Conservation (phyloP, 2,113 vertebrate genomes). For the Caranx ignobilis region DNA sequence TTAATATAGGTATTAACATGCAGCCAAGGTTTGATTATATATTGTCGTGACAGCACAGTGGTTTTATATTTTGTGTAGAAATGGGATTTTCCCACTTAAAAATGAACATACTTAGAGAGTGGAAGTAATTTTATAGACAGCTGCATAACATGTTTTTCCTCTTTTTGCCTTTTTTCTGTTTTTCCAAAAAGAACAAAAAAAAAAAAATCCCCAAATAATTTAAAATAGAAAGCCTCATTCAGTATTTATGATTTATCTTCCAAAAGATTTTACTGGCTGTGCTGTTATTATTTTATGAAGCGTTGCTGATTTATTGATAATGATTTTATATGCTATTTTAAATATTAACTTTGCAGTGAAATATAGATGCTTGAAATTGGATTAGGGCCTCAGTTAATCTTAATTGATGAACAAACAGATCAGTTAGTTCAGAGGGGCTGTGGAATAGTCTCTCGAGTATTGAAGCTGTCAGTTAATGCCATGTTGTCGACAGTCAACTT, state of each 20-base stretch:
- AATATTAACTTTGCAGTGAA: slow-evolving; percentile 14
- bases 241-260: slow-evolving; percentile 22
- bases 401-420: slow-evolving; percentile 23
- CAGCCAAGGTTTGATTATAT: too few species aligned
- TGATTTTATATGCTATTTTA: slow-evolving; percentile 10
- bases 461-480: neutral
- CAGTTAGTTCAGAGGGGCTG: neutral
- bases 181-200: neutral
- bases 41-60: too few species aligned
- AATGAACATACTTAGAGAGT: neutral
- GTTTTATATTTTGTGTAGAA: too few species aligned
- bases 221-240: neutral
- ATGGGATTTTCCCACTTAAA: neutral
- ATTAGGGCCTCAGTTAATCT: neutral
- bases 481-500: slow-evolving; percentile 1
- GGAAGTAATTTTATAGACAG: neutral
- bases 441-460: neutral
- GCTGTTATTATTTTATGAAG: slow-evolving; percentile 25
- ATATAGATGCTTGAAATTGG: neutral
- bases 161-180: neutral
- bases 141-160: neutral
- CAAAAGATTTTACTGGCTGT: slow-evolving; percentile 5
- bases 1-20: too few species aligned
- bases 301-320: slow-evolving; percentile 28
- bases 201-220: neutral